These are phyloP conservation scores for Acleris laterana DNA, from an alignment of 2,888 invertebrate genomes.

Conservation along the genomic window DNA sequence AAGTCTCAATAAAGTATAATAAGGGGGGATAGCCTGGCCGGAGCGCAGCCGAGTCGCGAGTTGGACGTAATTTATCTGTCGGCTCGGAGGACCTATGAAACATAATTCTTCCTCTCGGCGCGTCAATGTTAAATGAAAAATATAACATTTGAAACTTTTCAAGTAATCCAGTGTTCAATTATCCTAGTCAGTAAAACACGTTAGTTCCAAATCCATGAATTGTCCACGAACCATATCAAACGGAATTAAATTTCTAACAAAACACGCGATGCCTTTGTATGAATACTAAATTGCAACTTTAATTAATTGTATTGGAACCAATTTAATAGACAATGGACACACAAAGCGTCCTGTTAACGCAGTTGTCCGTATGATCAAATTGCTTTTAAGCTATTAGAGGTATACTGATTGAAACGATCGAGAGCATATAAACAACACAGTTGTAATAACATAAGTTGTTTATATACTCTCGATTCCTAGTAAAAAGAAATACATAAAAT, in stretches of 20 bases:
- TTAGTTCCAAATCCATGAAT: background rate
- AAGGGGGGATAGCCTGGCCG: conserved; percentile 47
- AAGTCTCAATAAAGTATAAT: conserved; percentile 74
- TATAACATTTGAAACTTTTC: background rate
- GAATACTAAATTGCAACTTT: conserved; percentile 23
- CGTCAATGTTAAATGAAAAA: conserved; percentile 11
- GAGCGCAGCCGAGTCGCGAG: conserved; percentile 18
- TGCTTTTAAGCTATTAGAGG: background rate
- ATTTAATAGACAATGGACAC: conserved; percentile 26
- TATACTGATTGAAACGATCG: no score
- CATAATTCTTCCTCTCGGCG: conserved; percentile 43
- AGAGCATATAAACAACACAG: no score
- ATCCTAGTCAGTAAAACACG: background rate
- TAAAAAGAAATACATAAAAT: background rate
- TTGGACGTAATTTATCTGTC: conserved; percentile 44
- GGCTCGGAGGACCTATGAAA: conserved; percentile 44
- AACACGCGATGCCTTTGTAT: conserved; percentile 29
- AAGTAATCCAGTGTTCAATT: background rate
- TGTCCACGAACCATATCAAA: conserved; percentile 9
- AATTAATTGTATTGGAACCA: conserved; percentile 35
- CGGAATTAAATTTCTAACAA: conserved; percentile 28
- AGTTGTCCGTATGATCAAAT: conserved; percentile 7
- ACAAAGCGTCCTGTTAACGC: conserved; percentile 12
- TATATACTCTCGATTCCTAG: background rate
- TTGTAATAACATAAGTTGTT: no score